phyloP scores from a whole-genome alignment of 2,888 invertebrate species.

The Catocala fraxini region DNA sequence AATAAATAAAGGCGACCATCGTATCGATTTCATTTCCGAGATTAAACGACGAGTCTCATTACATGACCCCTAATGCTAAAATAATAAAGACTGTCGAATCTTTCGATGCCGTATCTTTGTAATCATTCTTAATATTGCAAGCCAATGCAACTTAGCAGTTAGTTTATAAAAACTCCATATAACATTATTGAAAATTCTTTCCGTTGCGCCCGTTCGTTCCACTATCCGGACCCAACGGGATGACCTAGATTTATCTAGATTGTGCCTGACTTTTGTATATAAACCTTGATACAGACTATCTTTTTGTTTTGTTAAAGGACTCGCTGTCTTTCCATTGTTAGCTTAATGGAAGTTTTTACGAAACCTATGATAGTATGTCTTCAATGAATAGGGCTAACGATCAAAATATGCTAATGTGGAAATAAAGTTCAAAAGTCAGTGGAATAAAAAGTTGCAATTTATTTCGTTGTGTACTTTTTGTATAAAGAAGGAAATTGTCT shows the following conservation, averaged over 20 bases:
- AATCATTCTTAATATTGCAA: neutral
- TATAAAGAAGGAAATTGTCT: too few species aligned
- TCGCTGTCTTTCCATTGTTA: conserved; percentile 6
- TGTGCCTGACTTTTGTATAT: conserved; percentile 23
- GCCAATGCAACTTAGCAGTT: neutral
- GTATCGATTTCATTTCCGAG: too few species aligned
- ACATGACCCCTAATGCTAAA: too few species aligned
- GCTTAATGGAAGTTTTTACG: conserved; percentile 5
- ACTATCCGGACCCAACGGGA: conserved; percentile 34
- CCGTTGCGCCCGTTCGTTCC: conserved; percentile 20
- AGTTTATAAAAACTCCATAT: conserved; percentile 30
- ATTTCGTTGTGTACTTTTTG: conserved; percentile 1
- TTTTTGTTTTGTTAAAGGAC: conserved; percentile 24
- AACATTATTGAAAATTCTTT: conserved; percentile 41
- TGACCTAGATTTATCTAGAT: conserved; percentile 47
- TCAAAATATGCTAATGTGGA: conserved; percentile 6
- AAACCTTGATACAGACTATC: conserved; percentile 16
- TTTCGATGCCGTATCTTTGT: neutral
- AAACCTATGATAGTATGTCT: conserved; percentile 5
- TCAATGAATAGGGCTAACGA: conserved; percentile 12
- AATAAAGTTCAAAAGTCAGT: conserved; percentile 4
- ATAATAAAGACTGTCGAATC: too few species aligned
- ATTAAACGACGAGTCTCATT: too few species aligned
- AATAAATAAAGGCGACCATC: too few species aligned
- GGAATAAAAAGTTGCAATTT: neutral